Percentiles rank a stretch among this genome's conserved stretches.
Evolutionary conservation across 2,888 invertebrate genomes (phyloP).

Genomic region (Drosophila kokeensis): DNA sequence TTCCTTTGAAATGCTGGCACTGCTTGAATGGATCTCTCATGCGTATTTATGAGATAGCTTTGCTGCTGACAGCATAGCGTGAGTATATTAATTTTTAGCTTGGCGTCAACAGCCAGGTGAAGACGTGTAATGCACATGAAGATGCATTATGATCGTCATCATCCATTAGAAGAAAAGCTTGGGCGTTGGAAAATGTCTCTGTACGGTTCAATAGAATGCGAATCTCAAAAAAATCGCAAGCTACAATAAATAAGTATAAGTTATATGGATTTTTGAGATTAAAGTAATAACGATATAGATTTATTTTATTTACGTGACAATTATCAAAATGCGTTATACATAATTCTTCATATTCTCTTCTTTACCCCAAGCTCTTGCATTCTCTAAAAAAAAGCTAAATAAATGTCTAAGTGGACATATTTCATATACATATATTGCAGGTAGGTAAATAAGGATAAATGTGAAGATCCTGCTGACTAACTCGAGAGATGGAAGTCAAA

Average conservation of each 20-base stretch:
- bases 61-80: conserved; percentile 59
- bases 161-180: conserved; percentile 9
- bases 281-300: not conserved
- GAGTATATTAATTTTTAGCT: conserved; percentile 64
- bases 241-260: not conserved
- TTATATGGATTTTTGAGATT: not conserved
- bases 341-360: too few species aligned
- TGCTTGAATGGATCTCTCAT: conserved; percentile 61
- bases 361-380: not conserved
- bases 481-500: conserved; percentile 28
- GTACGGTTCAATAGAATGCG: not conserved
- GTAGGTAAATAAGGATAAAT: too few species aligned
- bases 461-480: conserved; percentile 3
- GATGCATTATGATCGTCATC: conserved; percentile 16
- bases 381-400: not conserved
- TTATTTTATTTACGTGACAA: not conserved
- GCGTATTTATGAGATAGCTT: conserved; percentile 72
- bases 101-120: conserved; percentile 54
- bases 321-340: too few species aligned
- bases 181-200: conserved; percentile 7
- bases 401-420: too few species aligned
- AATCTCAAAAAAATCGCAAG: not conserved
- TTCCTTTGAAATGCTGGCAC: conserved; percentile 62
- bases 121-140: conserved; percentile 23
- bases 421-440: too few species aligned